These are phyloP conservation scores for Calameuta pallipes DNA, from an alignment of 2,888 invertebrate species.

Conservation along the genomic window DNA sequence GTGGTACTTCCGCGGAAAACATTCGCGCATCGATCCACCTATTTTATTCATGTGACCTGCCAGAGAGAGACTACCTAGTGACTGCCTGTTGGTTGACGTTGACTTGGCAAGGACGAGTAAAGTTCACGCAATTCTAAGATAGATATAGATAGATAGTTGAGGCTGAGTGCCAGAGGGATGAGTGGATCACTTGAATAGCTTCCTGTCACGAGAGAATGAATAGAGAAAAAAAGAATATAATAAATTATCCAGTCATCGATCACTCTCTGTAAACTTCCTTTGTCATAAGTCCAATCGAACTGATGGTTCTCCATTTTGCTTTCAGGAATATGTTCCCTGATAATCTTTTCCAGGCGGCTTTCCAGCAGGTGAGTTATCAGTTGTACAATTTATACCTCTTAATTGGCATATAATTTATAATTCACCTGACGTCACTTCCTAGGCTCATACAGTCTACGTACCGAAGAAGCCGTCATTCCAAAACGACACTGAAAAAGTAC, in stretches of 20 bases:
- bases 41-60: conserved; percentile 31
- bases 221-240: conserved; percentile 13
- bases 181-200: background rate
- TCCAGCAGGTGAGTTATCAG: conserved; percentile 75
- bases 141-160: background rate
- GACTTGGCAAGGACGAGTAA: background rate
- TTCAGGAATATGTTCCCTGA: conserved; percentile 91
- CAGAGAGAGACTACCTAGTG: background rate
- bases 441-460: conserved; percentile 81
- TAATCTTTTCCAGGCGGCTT: conserved; percentile 90
- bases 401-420: background rate
- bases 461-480: conserved; percentile 69
- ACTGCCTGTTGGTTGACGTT: background rate
- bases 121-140: background rate
- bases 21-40: conserved; percentile 42
- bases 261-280: background rate
- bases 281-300: background rate
- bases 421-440: conserved; percentile 33
- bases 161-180: background rate
- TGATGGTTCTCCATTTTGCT: conserved; percentile 42
- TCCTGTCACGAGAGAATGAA: background rate
- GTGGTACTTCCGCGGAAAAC: conserved; percentile 32
- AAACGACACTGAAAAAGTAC: conserved; percentile 70
- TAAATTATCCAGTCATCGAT: background rate
- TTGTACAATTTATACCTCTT: background rate